phyloP scores from a whole-genome alignment of 2,113 vertebrate genomes.

The Brevimyrus niger region DNA sequence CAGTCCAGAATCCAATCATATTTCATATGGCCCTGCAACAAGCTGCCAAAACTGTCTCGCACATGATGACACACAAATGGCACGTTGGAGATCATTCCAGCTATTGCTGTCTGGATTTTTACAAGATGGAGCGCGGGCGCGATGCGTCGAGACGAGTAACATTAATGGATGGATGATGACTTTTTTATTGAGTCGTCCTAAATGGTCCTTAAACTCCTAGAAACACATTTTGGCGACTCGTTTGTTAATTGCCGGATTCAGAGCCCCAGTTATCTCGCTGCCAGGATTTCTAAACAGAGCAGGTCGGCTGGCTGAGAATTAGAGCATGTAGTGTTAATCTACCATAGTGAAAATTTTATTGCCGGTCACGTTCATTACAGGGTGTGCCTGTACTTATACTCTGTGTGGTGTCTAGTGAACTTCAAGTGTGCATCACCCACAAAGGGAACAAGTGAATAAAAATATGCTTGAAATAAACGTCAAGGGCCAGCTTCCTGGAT shows the following conservation, averaged over 20 bases:
- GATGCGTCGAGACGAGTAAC: conserved; percentile 52
- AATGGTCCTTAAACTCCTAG: conserved; percentile 41
- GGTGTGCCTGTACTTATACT: background rate
- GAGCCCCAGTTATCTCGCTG: background rate
- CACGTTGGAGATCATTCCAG: conserved; percentile 49
- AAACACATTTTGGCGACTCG: conserved; percentile 12
- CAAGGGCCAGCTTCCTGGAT: background rate
- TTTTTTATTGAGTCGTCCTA: conserved; percentile 57
- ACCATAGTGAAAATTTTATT: background rate
- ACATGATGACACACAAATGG: conserved; percentile 54
- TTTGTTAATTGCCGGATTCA: background rate
- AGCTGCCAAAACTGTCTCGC: conserved; percentile 45
- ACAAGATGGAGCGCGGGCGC: conserved; percentile 45
- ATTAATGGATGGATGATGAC: conserved; percentile 57
- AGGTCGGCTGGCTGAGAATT: background rate
- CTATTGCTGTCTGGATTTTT: conserved; percentile 49
- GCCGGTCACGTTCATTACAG: background rate
- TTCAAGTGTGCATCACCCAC: background rate
- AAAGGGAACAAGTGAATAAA: background rate
- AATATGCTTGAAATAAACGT: background rate
- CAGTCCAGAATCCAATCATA: conserved; percentile 32
- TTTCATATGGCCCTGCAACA: conserved; percentile 39
- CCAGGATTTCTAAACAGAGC: background rate
- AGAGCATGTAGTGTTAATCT: background rate
- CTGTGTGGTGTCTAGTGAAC: background rate